phyloP scores from a whole-genome alignment of 2,113 vertebrate genomes.

The Sylvia atricapilla region DNA sequence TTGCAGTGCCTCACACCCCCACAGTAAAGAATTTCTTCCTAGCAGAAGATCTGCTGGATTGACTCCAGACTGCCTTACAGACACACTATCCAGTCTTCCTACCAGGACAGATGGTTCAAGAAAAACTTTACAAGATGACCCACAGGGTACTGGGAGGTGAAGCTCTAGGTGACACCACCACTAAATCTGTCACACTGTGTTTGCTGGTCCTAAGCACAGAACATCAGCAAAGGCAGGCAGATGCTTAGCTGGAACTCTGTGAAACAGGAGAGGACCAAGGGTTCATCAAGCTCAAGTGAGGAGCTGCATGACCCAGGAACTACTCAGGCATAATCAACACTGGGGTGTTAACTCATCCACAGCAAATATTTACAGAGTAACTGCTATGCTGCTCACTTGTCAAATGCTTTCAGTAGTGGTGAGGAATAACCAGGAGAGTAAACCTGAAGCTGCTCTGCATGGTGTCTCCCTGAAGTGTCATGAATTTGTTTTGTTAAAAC shows the following conservation, averaged over 20 bases:
- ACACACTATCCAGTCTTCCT: not conserved
- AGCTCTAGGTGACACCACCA: not conserved
- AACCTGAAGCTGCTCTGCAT: not conserved
- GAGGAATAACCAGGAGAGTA: not conserved
- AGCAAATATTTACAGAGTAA: not conserved
- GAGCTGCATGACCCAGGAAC: not conserved
- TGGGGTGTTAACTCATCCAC: not conserved
- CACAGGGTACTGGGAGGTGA: not conserved
- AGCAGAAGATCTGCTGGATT: not conserved
- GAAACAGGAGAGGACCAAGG: not conserved
- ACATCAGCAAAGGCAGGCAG: not conserved
- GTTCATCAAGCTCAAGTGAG: not conserved
- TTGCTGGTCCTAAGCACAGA: accelerated
- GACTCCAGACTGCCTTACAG: not conserved
- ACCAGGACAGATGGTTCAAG: not conserved
- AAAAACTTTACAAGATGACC: not conserved
- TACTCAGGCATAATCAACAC: not conserved
- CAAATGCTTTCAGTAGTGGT: not conserved
- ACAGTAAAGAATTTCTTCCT: not conserved
- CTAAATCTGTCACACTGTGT: not conserved
- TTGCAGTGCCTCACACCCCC: accelerated
- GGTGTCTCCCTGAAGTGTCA: not conserved
- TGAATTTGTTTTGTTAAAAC: not conserved
- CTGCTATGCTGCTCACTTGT: not conserved
- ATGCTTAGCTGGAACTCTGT: not conserved